A percentile compares a stretch with the other conserved stretches of the same genome.
Evolutionary conservation across 2,888 invertebrate species (phyloP).

Genomic region (Sepiola atlantica): DNA sequence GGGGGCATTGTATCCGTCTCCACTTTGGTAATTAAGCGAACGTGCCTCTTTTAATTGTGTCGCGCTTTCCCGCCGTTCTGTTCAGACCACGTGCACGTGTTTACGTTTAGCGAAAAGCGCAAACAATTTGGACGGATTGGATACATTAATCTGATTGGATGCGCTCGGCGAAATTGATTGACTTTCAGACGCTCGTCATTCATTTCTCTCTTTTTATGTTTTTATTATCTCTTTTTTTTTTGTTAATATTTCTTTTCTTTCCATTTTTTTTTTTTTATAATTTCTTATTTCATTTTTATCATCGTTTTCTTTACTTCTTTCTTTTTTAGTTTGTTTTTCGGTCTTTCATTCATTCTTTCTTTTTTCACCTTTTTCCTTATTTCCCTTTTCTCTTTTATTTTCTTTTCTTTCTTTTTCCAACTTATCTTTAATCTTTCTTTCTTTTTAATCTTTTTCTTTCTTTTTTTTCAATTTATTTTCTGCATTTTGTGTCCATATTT

Average conservation of each 20-base stretch:
- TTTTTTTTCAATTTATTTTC: too few species aligned
- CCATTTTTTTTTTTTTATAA: not conserved
- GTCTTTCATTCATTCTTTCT: not conserved
- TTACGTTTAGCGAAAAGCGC: conserved; percentile 16
- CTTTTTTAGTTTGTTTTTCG: too few species aligned
- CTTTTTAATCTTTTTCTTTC: too few species aligned
- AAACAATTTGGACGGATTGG: not conserved
- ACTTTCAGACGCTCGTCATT: not conserved
- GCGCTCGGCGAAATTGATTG: not conserved
- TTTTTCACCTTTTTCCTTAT: not conserved
- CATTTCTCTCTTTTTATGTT: not conserved
- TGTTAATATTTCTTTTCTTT: too few species aligned
- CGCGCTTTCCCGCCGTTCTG: not conserved
- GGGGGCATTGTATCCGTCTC: too few species aligned
- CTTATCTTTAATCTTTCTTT: too few species aligned
- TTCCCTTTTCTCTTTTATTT: not conserved
- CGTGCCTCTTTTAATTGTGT: not conserved
- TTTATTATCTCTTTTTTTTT: not conserved
- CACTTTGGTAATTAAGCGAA: not conserved
- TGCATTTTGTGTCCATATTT: not conserved
- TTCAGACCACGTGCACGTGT: not conserved
- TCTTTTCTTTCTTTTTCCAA: too few species aligned
- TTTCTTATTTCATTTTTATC: not conserved
- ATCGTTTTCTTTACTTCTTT: too few species aligned
- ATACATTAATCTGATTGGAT: conserved; percentile 17